A percentile compares a stretch with the other conserved stretches of the same genome.
phyloP scores from a whole-genome alignment of 2,113 vertebrate genomes.

The Anhinga rufa region DNA sequence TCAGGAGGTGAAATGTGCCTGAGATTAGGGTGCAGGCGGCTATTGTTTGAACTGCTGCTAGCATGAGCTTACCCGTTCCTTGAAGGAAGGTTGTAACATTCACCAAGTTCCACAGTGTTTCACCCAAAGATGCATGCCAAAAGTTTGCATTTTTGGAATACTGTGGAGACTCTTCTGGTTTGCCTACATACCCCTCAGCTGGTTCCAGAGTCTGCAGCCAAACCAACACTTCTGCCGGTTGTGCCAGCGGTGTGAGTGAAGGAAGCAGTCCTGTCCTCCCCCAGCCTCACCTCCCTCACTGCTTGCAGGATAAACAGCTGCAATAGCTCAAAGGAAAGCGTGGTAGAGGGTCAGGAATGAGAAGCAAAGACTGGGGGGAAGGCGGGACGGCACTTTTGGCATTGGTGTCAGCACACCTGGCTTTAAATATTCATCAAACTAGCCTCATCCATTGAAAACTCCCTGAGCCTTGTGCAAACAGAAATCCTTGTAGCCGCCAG shows the following conservation, averaged over 20 bases:
- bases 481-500: background rate
- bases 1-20: background rate
- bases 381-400: background rate
- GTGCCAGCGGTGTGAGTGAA: background rate
- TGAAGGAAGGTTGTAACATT: background rate
- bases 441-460: background rate
- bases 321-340: background rate
- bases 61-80: background rate
- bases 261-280: background rate
- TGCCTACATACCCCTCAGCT: background rate
- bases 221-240: background rate
- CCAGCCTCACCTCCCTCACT: background rate
- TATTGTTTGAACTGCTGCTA: background rate
- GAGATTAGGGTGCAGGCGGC: background rate
- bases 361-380: background rate
- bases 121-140: background rate
- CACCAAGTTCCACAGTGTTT: background rate
- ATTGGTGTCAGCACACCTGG: background rate
- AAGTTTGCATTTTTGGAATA: background rate
- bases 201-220: background rate
- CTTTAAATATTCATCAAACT: background rate
- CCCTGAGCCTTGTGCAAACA: background rate
- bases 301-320: slow-evolving; percentile 10
- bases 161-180: background rate
- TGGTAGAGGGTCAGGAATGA: slow-evolving; percentile 3